Conservation (phyloP, 2,888 invertebrate species). For the Caenorhabditis macrosperma region DNA sequence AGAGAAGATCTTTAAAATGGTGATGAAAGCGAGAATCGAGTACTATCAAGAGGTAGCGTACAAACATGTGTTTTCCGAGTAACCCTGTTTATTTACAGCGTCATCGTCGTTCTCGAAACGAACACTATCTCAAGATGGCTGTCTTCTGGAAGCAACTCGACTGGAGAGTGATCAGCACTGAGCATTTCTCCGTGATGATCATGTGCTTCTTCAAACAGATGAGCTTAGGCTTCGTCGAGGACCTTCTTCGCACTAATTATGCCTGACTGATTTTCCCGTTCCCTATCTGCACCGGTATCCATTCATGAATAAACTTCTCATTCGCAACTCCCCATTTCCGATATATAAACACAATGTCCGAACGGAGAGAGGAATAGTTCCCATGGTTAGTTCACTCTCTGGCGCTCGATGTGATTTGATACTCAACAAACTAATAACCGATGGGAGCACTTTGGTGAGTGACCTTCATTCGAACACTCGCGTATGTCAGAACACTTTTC, state of each 20-base stretch:
- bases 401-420: too few species aligned
- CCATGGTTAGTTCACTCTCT: too few species aligned
- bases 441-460: too few species aligned
- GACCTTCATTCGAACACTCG: too few species aligned
- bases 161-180: not conserved
- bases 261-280: not conserved
- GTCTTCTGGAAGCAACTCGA: constrained; percentile 1
- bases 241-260: not conserved
- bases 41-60: not conserved
- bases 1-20: not conserved
- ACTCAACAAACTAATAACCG: too few species aligned
- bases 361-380: too few species aligned
- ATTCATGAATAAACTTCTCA: not conserved
- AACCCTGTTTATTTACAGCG: too few species aligned
- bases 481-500: too few species aligned
- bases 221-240: not conserved
- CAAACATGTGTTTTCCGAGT: not conserved
- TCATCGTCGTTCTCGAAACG: not conserved
- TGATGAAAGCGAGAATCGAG: not conserved
- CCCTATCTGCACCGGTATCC: not conserved
- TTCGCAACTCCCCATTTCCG: too few species aligned
- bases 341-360: too few species aligned
- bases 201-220: not conserved
- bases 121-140: not conserved
- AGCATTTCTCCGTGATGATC: not conserved